Base-by-base conservation (phyloP, 2,797 vertebrate genomes). In the Halcyon leucocephala region DNA sequence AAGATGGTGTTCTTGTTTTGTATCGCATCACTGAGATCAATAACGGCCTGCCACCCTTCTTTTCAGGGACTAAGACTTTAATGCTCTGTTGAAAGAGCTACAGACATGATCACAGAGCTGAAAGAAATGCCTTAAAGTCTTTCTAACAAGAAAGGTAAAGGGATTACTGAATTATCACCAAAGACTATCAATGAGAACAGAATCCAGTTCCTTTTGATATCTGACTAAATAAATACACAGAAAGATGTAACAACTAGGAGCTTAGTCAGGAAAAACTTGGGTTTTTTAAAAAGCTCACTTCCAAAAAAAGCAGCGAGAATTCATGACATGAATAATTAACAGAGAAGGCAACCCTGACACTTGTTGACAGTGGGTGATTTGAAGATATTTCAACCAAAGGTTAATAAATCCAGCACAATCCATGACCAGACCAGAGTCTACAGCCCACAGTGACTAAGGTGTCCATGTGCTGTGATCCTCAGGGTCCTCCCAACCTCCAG, bases 401-500 rank as follows among this genome's bases (percentile, higher is more conserved):
- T 76, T 58, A 89, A 51, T 7, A 81, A 64, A 81, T n/a, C 42
- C 41, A 69, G 22, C 37, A 61, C 44, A 84, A 91, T 42, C 86
- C 14, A 65, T 19, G 15, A 66, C 35, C 6, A 28, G 51, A 64
- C 46, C 20, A 62, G 60, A 22, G 29, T 67, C 29, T 2, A 61
- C 51, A 74, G 22, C 33, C 18, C 7, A 35, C 21, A 51, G 14
- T 14, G n/a, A 79, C 28, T 6, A 10, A 65, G 25, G 61, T 49
- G 39, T 54, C 72, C 61, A 21, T 37, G 15, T 1, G 1, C 28
- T 8, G 57, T 13, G 35, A 35, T 48, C 58, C 66, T 33, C 24
- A 49, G 1, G 0, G 33, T 3, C 18, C 79, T 70, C 73, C 51
- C 0, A 0, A 58, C 44, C n/a, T 55, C 52, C 66, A 85, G 18